A percentile compares a stretch with the other conserved stretches of the same genome.
These are phyloP conservation scores for Himantopus leucocephalus DNA, from an alignment of 2,113 vertebrate species.

Conservation along the genomic window DNA sequence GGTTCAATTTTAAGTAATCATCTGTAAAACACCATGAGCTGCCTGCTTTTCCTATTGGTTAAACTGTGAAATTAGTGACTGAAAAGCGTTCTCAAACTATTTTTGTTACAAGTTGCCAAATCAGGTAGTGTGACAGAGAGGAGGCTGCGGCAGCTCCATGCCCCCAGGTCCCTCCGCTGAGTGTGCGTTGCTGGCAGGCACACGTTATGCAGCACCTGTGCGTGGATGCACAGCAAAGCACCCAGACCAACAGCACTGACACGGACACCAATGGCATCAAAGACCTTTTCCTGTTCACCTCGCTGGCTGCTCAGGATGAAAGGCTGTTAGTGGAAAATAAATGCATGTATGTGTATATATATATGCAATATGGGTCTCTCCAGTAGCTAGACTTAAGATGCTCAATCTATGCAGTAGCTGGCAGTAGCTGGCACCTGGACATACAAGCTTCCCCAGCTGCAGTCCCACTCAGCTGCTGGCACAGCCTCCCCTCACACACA, in stretches of 20 bases:
- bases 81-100: neutral
- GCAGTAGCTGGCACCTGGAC: too few relatives aligned
- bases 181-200: too few relatives aligned
- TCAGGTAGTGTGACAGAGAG: neutral
- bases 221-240: fast-evolving
- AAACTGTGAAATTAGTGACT: neutral
- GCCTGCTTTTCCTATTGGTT: neutral
- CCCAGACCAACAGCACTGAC: neutral
- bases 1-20: neutral
- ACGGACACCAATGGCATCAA: neutral
- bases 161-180: neutral
- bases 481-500: neutral
- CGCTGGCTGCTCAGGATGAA: neutral
- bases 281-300: neutral
- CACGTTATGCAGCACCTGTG: fast-evolving
- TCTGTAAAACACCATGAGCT: neutral
- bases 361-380: neutral
- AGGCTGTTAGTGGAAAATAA: neutral
- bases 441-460: neutral
- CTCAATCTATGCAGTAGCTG: neutral
- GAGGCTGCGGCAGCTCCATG: fast-evolving
- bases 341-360: neutral
- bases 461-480: neutral
- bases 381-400: neutral
- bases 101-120: neutral